Conservation (phyloP, 37 sponge, comb jelly and placozoan species). For the Diacarnus erythraeanus region DNA sequence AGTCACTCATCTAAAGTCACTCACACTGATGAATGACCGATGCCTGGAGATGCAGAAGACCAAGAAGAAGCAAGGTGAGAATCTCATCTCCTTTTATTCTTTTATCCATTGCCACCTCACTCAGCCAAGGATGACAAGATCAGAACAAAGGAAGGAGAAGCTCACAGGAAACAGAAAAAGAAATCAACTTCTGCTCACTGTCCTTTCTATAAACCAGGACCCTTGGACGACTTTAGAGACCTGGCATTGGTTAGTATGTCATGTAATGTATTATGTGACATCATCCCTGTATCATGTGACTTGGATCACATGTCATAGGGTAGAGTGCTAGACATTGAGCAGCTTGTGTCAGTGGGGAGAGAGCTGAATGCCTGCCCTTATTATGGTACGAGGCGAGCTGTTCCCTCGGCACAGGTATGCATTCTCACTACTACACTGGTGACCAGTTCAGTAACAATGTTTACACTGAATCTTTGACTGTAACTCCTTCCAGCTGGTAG, state of each 20-base stretch:
- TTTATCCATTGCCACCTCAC: background rate
- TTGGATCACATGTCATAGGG: slow-evolving; percentile 47
- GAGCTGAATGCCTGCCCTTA: slow-evolving; percentile 90
- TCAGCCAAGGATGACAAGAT: slow-evolving; percentile 3
- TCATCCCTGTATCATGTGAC: background rate
- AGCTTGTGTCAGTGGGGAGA: slow-evolving; percentile 71
- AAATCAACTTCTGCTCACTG: slow-evolving; percentile 39
- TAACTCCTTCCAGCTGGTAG: slow-evolving; percentile 63
- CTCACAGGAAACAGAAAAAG: slow-evolving; percentile 51
- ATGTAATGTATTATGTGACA: background rate
- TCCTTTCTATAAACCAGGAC: slow-evolving; percentile 62
- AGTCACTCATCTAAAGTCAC: slow-evolving; percentile 69
- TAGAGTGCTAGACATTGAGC: slow-evolving; percentile 93
- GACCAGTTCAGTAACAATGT: background rate
- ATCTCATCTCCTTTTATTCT: background rate
- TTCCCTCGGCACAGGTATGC: slow-evolving; percentile 84
- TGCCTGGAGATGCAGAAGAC: slow-evolving; percentile 89
- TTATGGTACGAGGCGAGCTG: slow-evolving; percentile 80
- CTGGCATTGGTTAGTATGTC: slow-evolving; percentile 60
- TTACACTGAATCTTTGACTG: background rate
- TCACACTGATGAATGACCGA: slow-evolving; percentile 89
- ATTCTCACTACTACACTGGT: background rate
- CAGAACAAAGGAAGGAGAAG: slow-evolving; percentile 7
- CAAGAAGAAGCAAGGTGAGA: slow-evolving; percentile 69
- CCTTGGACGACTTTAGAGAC: slow-evolving; percentile 58